Evolutionary conservation across 2,888 invertebrate genomes (phyloP), one percentile per base, ranked within the genome.

Genomic region (Cantharis rufa): DNA sequence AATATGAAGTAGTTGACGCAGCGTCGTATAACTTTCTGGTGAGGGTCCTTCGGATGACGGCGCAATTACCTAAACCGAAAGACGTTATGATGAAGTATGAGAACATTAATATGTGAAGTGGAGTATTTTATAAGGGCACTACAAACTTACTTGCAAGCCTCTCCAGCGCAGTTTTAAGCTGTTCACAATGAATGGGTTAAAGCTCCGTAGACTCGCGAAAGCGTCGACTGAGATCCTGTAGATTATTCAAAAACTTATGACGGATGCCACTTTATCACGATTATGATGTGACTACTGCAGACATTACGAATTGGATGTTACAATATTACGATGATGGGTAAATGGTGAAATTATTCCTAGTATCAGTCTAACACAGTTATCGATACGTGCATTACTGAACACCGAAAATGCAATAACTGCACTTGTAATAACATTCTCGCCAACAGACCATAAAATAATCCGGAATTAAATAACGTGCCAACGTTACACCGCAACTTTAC

Each of bases 121-220:
- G 15, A 68, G 73, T 73, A 48, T 18, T 69, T 62, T 69, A 74
- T 78, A 70, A 75, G 72, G 66, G 74, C 24, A 71, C 74, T 78
- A 75, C 69, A 71, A 70, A 75, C 66, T 78, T 72, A 64, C 48
- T 48, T n/a, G 48, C 71, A 28, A 73, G 28, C 71, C 74, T 71
- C 74, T 77, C 73, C 70, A 28, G 76, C 66, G 62, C 62, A 72
- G 72, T 62, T 72, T 79, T 77, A 79, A 79, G 77, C 79, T 73
- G 63, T 68, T 75, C 75, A 68, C 77, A 79, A 79, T 77, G 79
- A 79, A 79, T 72, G 79, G 75, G 75, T 79, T 79, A 64, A 71
- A 66, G 77, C 72, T 72, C 32, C 68, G 70, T 72, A 66, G 71
- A 15, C 21, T 27, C 2, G 21, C 10, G 28, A 13, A 66, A n/a